These are phyloP conservation scores for Petroica traversi DNA, from an alignment of 2,113 vertebrate species.

Conservation along the genomic window DNA sequence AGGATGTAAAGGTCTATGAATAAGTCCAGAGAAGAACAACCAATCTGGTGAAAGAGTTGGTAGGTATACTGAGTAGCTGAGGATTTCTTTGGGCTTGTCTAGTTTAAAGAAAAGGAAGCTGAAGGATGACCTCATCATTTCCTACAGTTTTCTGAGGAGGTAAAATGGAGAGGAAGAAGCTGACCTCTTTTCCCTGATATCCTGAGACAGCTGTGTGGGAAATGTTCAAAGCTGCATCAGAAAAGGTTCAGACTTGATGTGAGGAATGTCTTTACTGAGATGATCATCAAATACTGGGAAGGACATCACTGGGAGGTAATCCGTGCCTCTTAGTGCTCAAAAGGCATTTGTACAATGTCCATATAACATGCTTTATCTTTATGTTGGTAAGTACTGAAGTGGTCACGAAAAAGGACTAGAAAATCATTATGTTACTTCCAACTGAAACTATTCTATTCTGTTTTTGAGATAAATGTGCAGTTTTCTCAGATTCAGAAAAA, in stretches of 20 bases:
- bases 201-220: fast-evolving
- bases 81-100: background rate
- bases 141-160: background rate
- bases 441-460: background rate
- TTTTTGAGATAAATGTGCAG: background rate
- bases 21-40: background rate
- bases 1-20: background rate
- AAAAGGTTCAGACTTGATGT: background rate
- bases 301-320: background rate
- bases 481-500: background rate
- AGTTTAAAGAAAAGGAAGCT: background rate
- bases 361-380: background rate
- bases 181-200: background rate
- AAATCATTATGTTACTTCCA: background rate
- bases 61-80: background rate
- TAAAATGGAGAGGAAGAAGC: background rate
- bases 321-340: background rate
- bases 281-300: background rate
- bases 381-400: background rate
- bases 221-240: background rate
- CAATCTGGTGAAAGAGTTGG: background rate
- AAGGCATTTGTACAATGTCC: background rate
- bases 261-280: background rate
- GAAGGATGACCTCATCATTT: fast-evolving
- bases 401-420: background rate